Base-by-base conservation (phyloP, 2,888 invertebrate genomes). In the Phrixothrix hirtus region DNA sequence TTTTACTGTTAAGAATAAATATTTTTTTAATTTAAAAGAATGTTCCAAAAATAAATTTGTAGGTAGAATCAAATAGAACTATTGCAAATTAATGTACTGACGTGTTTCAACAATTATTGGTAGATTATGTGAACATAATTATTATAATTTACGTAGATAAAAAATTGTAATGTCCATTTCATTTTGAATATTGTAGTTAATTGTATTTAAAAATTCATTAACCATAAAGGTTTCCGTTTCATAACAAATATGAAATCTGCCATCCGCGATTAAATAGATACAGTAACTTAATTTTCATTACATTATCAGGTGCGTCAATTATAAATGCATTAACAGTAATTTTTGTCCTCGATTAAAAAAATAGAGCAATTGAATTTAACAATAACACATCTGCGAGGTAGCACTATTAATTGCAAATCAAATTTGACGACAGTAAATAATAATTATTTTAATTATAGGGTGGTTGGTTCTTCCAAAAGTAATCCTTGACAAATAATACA, bases 401-500 rank as follows among this genome's bases (percentile, higher is more conserved):
- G 16, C 13, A 27, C 21, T 35, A 48, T 44, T 49, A 52, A 51
- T 45, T 46, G 34, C 38, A 44, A 39, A 34, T 41, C 34, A 21
- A 37, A 45, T 39, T 45, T 39, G n/a, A 31, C 29, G 34, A 44
- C 39, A 34, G 51, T 51, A 55, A 57, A 55, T 57, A 57, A 55
- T 53, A 47, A 48, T 45, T 56, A 54, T 57, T 53, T 45, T 58
- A 53, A 58, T 58, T 50, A 34, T 55, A 36, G 43, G 44, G 38
- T 37, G 30, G 17, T 41, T 30, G 26, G 42, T 36, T 17, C 38
- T 41, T 43, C 44, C 47, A 21, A 32, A 37, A 43, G 43, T 27
- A 39, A 48, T 25, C 51, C 44, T 56, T 43, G 47, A 50, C 47
- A 47, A 47, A 53, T 53, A 47, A 53, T 48, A 65, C 61, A 62